Evolutionary conservation across 2,113 vertebrate species (phyloP).

Genomic region (Agelaius tricolor): DNA sequence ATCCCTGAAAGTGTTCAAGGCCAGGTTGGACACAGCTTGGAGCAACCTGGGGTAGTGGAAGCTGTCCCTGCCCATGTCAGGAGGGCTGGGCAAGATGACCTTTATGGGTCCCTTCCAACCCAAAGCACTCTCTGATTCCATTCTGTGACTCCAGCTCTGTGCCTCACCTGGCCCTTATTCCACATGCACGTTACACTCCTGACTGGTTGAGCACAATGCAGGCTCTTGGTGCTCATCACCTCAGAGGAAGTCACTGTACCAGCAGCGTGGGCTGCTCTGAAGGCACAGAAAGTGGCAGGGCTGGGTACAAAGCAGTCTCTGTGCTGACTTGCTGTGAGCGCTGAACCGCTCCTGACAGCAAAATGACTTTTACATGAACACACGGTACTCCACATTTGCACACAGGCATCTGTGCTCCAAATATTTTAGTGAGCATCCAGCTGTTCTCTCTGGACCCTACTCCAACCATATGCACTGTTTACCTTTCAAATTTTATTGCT

Average conservation of each 20-base stretch:
- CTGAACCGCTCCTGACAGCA: background rate
- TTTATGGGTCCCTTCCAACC: background rate
- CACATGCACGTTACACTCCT: accelerated
- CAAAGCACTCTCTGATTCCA: background rate
- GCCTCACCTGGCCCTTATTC: background rate
- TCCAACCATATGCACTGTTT: background rate
- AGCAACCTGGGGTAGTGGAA: accelerated
- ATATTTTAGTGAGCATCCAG: background rate
- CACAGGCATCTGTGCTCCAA: background rate
- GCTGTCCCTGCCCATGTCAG: background rate
- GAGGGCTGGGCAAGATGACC: background rate
- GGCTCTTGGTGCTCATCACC: background rate
- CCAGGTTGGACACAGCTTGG: accelerated
- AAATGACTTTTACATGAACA: background rate
- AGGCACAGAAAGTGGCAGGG: background rate
- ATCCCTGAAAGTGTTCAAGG: background rate
- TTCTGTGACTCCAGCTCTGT: background rate
- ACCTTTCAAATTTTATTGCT: slow-evolving; percentile 12
- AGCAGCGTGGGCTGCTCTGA: accelerated
- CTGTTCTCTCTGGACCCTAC: background rate
- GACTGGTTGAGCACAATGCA: background rate
- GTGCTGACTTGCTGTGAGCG: background rate
- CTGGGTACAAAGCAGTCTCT: background rate
- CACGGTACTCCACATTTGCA: background rate
- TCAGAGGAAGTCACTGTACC: background rate